Base-by-base conservation (phyloP, 2,113 vertebrate species). In the Chaetorhynchus papuensis region DNA sequence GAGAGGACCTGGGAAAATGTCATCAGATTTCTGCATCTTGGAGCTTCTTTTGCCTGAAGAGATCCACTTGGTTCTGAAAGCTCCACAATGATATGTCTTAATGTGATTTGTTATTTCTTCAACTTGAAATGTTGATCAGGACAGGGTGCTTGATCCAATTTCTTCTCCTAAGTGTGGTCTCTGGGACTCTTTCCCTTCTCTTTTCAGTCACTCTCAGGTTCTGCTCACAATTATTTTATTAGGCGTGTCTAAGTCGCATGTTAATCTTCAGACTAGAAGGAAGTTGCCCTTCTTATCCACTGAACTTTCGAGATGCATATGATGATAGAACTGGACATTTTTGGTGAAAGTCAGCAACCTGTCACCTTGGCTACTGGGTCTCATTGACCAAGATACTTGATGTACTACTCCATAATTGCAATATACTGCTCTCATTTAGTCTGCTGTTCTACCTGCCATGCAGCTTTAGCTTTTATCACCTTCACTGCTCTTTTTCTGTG, bases 401-500 rank as follows among this genome's bases (percentile, higher is more conserved):
- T 74, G 21, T 28, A 28, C 1, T 42, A 6, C n/a, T 53, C 26
- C 26, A 45, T 3, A 71, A 49, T 23, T 11, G 11, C 45, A 41
- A 0, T 41, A 18, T 42, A 2, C 30, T 63, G 35, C 5, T 64
- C 57, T 44, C 1, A 0, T 49, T 76, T 4, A 18, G 42, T 45
- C 72, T 44, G 11, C 45, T 83, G 35, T 65, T 54, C 71, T 61
- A 10, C 6, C 0, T 61, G 41, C 41, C 9, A 2, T 7, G 12
- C 21, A 42, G 33, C 33, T 44, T n/a, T 59, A n/a, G 44, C 53
- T 64, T 68, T 66, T 59, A 15, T 27, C 7, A 31, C 26, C 35
- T 56, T 90, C 27, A 5, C 6, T 14, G 49, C 17, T 72, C 37
- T 39, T 21, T n/a, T 68, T n/a, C n/a, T 16, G 2, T 26, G 11